Percentiles rank a stretch among this genome's conserved stretches.
phyloP scores from a whole-genome alignment of 2,888 invertebrate species.

The Malacosoma neustria region DNA sequence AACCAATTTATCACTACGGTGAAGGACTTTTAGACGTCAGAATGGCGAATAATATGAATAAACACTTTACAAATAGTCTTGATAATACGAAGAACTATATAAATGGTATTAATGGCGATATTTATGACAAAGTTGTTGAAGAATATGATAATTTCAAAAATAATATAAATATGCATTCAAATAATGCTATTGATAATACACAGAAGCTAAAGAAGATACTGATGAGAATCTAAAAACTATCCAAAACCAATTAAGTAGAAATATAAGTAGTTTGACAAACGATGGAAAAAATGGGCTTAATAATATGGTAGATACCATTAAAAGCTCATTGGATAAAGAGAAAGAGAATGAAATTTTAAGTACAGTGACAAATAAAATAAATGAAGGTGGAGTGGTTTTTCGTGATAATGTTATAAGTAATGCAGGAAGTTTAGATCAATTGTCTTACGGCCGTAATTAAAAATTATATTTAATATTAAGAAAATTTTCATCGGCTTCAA shows the following conservation, averaged over 20 bases:
- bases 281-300: neutral
- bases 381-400: neutral
- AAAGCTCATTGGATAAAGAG: neutral
- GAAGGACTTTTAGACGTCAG: slow-evolving; percentile 13
- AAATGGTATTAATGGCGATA: slow-evolving; percentile 4
- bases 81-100: slow-evolving; percentile 2
- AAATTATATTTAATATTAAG: too few relatives aligned
- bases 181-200: slow-evolving; percentile 1
- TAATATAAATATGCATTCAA: slow-evolving; percentile 1
- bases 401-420: neutral
- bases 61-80: neutral
- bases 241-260: slow-evolving; percentile 3
- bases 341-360: neutral
- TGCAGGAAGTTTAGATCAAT: neutral
- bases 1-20: slow-evolving; percentile 2
- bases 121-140: slow-evolving; percentile 11
- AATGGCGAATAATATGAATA: neutral
- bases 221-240: slow-evolving; percentile 1
- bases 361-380: neutral
- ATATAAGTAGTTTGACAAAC: neutral
- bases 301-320: neutral
- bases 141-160: slow-evolving; percentile 1
- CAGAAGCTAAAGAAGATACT: slow-evolving; percentile 1
- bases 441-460: too few relatives aligned
- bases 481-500: too few relatives aligned